Conservation (phyloP, 2,888 invertebrate species). For the Eugnorisma glareosa region DNA sequence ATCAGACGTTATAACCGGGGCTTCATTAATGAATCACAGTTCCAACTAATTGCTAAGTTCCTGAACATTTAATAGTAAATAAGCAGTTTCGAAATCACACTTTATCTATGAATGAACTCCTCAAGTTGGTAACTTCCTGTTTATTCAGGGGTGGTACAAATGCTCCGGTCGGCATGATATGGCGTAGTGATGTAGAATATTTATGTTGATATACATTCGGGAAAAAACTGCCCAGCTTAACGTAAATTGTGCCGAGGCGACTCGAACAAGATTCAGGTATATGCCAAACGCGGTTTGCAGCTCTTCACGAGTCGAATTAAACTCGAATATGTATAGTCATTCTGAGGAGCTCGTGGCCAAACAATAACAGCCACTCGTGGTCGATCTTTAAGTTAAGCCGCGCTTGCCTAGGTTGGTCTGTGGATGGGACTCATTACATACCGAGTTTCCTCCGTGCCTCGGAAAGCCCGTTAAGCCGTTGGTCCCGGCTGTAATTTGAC, state of each 20-base stretch:
- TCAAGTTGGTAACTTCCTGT: slow-evolving; percentile 38
- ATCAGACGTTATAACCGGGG: neutral
- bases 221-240: too few species aligned
- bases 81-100: slow-evolving; percentile 33
- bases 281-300: neutral
- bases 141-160: neutral
- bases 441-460: too few species aligned
- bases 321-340: neutral
- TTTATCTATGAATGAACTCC: slow-evolving; percentile 31
- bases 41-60: slow-evolving; percentile 32
- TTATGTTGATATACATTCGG: neutral
- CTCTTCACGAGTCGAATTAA: neutral
- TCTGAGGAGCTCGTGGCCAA: too few species aligned
- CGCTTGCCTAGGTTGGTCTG: too few species aligned
- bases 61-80: slow-evolving; percentile 26
- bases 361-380: too few species aligned
- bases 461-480: too few species aligned
- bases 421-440: too few species aligned
- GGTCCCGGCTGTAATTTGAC: too few species aligned
- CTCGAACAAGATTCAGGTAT: neutral
- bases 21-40: slow-evolving; percentile 30
- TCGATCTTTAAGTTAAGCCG: too few species aligned
- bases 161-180: neutral
- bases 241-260: neutral
- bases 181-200: neutral